phyloP scores from a whole-genome alignment of 2,888 invertebrate species.

The Macrophya annulata region DNA sequence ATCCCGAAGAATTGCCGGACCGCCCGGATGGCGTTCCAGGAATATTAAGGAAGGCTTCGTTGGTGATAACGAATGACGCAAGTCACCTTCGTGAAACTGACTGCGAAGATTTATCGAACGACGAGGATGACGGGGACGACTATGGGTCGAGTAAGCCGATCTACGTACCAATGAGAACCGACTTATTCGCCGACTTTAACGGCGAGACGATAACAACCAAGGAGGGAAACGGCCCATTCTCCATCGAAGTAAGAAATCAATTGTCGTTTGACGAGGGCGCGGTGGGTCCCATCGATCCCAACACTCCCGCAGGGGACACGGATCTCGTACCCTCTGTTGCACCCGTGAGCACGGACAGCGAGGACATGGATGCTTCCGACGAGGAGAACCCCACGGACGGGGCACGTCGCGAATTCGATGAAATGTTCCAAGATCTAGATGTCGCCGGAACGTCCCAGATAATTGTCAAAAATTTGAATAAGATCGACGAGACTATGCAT shows the following conservation, averaged over 20 bases:
- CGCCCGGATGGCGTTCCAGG: constrained; percentile 36
- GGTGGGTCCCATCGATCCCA: constrained; percentile 54
- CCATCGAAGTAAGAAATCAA: constrained; percentile 74
- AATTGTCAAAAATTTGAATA: constrained; percentile 70
- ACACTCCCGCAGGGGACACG: neutral
- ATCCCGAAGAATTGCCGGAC: constrained; percentile 66
- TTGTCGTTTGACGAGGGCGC: constrained; percentile 66
- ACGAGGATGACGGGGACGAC: constrained; percentile 67
- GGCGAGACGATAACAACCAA: constrained; percentile 76
- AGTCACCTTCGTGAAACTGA: constrained; percentile 74
- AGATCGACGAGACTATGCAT: constrained; percentile 64
- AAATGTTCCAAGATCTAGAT: constrained; percentile 70
- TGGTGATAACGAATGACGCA: constrained; percentile 64
- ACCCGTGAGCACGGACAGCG: constrained; percentile 73
- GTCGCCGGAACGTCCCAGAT: constrained; percentile 72
- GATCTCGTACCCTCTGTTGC: constrained; percentile 51
- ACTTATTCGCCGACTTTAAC: constrained; percentile 72
- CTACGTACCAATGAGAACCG: constrained; percentile 67
- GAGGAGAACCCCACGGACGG: constrained; percentile 71
- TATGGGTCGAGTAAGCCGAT: constrained; percentile 63
- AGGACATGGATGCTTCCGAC: constrained; percentile 76
- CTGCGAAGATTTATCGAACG: constrained; percentile 74
- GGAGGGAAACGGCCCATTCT: constrained; percentile 77
- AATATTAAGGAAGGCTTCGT: constrained; percentile 20
- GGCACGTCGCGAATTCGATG: constrained; percentile 67